Evolutionary conservation across 2,113 vertebrate species (phyloP), one percentile per base, ranked within the genome.

Genomic region (Carollia perspicillata): DNA sequence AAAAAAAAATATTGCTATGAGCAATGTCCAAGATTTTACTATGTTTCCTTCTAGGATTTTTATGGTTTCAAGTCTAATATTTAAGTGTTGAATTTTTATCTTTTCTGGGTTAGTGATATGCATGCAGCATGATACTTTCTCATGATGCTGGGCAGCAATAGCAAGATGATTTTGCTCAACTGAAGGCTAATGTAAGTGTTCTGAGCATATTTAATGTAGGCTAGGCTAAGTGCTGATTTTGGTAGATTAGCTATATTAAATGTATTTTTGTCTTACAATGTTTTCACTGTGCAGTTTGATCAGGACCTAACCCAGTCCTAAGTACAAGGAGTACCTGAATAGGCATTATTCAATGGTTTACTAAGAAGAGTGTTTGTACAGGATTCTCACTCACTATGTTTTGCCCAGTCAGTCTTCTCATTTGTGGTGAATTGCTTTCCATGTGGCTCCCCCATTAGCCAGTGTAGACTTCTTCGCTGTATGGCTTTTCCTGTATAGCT

Each of bases 401-500:
- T n/a, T 66, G 30, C 16, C 18, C n/a, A 8, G 2, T n/a, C 30
- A 11, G 63, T 35, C 30, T 80, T 83, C 60, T 40, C 42, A 35
- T 47, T 35, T 22, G 30, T 26, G 26, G 20, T 60, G 9, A 18
- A 4, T 26, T 28, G 58, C 16, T 77, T 35, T 74, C 88, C 5
- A 0, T 7, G 33, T 79, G 7, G 13, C 6, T 23, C 3, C 9
- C 44, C 0, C 13, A 2, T 75, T 23, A 28, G 2, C 37, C 37
- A 35, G 26, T 3, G 3, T 13, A 20, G n/a, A 2, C 22, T 3
- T 80, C 65, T 68, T 42, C 11, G 18, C 37, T 8, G 2, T 7
- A 3, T 23, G 37, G 0, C 14, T 0, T 0, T 2, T 5, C 18
- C 16, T 1, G 2, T 9, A 4, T 0, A 1, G 18, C 23, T 42